Conservation (phyloP, 2,888 invertebrate species). For the Osedax fenrisi region DNA sequence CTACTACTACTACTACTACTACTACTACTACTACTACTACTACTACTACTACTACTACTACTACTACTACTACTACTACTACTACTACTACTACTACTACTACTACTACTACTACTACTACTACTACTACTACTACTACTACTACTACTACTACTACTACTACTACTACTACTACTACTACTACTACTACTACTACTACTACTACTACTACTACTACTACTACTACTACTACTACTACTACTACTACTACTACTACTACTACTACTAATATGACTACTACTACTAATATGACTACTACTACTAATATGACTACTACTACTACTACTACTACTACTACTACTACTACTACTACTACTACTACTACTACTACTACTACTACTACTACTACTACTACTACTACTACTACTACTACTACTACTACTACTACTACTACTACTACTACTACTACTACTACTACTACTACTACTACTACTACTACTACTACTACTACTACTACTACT, state of each 20-base stretch:
- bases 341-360: slow-evolving; percentile 9
- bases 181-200: slow-evolving; percentile 14
- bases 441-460: slow-evolving; percentile 30
- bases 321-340: not conserved
- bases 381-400: slow-evolving; percentile 14
- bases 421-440: slow-evolving; percentile 30
- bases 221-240: slow-evolving; percentile 13
- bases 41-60: not conserved
- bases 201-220: slow-evolving; percentile 16
- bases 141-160: slow-evolving; percentile 14
- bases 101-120: not conserved
- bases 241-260: slow-evolving; percentile 2
- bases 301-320: not conserved
- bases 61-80: not conserved
- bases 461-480: slow-evolving; percentile 29
- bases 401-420: slow-evolving; percentile 21
- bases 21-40: not conserved
- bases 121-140: not conserved
- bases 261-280: not conserved
- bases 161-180: slow-evolving; percentile 16
- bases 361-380: slow-evolving; percentile 14
- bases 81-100: not conserved
- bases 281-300: not conserved
- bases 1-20: not conserved
- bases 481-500: slow-evolving; percentile 30